Base-by-base conservation (phyloP, 2,888 invertebrate species). In the Folsomia candida region DNA sequence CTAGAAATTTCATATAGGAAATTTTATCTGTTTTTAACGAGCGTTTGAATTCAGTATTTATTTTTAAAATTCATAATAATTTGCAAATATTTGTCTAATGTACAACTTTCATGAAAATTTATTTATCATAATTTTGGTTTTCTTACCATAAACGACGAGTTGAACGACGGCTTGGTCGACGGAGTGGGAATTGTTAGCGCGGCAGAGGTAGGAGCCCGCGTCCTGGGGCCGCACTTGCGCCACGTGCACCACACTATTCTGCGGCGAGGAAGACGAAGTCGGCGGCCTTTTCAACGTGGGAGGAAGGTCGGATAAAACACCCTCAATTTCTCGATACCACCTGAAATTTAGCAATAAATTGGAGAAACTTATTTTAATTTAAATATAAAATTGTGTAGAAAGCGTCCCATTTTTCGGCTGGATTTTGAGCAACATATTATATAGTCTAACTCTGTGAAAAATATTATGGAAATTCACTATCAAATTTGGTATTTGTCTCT, bases 161-260 rank as follows among this genome's bases (percentile, higher is more conserved):
- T 89, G 89, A 79, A 92, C 90, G 81, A 90, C 88, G 60, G 91
- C 88, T 57, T 89, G 89, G 82, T 92, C 91, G 81, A 89, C 90
- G 27, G 94, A 95, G 1, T 91, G 90, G 6, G 92, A 90, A 83
- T 95, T 96, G 85, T 93, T 94, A 69, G 93, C 92, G 87, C 91
- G 91, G 84, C 96, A 96, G 70, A 92, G 88, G 85, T 94, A 94
- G 80, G 90, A 88, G 64, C 94, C 95, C 70, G 90, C 88, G 83
- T 96, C 95, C 81, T 91, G 91, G 47, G 75, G 57, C 62, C 54
- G 81, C 77, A 51, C 79, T 78, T 29, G 73, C 51, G 73, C 69
- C 81, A 79, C 71, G 69, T 75, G 76, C 70, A 76, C 68, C 28
- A 74, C 37, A n/a, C n/a, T n/a, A 37, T 37, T 37, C 14, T 37